Evolutionary conservation across 2,888 invertebrate genomes (phyloP).

Genomic region (Chloromyia formosa): DNA sequence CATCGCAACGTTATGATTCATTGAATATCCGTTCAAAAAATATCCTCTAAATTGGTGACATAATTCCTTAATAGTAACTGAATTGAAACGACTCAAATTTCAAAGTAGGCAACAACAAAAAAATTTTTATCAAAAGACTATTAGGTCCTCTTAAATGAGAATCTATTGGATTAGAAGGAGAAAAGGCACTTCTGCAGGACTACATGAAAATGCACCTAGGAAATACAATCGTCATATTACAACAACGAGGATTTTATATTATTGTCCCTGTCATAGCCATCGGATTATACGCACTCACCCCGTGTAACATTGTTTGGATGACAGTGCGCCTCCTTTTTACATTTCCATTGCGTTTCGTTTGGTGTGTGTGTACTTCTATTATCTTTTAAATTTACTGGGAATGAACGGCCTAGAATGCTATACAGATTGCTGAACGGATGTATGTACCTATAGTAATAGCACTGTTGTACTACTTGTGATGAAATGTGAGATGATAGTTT

Average conservation of each 20-base stretch:
- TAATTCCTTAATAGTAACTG: conserved; percentile 21
- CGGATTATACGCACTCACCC: conserved; percentile 7
- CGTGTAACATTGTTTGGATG: neutral
- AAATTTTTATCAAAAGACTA: neutral
- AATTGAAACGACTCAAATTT: conserved; percentile 28
- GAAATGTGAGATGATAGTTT: conserved; percentile 53
- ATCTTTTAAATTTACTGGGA: conserved; percentile 25
- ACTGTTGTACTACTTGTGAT: conserved; percentile 18
- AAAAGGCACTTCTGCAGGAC: neutral
- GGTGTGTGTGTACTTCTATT: conserved; percentile 1
- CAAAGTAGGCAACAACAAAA: neutral
- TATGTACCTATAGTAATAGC: neutral
- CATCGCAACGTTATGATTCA: no score
- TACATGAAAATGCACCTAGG: neutral
- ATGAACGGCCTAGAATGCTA: neutral
- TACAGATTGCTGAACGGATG: no score
- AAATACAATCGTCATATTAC: conserved; percentile 30
- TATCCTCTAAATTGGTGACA: conserved; percentile 9
- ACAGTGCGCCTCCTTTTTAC: conserved; percentile 12
- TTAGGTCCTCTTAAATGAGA: conserved; percentile 3
- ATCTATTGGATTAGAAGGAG: conserved; percentile 34
- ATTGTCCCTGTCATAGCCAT: conserved; percentile 17
- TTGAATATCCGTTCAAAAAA: no score
- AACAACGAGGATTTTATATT: conserved; percentile 17
- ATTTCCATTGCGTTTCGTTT: neutral